A percentile compares a stretch with the other conserved stretches of the same genome.
Conservation (phyloP, 2,113 vertebrate genomes). For the Fulmarus glacialis region DNA sequence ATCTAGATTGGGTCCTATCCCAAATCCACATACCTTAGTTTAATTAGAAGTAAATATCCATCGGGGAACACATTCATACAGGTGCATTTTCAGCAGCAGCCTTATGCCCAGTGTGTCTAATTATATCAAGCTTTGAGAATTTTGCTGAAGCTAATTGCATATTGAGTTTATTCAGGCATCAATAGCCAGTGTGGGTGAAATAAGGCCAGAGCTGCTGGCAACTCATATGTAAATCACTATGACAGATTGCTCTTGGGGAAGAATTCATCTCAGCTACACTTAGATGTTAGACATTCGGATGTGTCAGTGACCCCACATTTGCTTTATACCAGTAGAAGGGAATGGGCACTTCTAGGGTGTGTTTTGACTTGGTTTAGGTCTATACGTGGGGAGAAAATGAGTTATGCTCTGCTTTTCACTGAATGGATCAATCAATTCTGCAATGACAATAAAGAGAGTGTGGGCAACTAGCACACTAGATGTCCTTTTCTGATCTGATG, state of each 20-base stretch:
- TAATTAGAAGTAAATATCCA: background rate
- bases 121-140: background rate
- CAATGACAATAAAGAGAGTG: background rate
- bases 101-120: background rate
- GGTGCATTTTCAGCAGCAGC: background rate
- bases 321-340: background rate
- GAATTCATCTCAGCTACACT: background rate
- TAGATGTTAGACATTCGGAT: background rate
- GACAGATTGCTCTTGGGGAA: background rate
- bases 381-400: background rate
- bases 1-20: background rate
- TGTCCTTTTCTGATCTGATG: background rate
- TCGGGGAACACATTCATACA: background rate
- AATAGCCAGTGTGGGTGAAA: background rate
- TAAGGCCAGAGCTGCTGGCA: background rate
- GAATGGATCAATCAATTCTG: background rate
- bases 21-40: background rate
- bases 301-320: background rate
- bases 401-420: background rate
- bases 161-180: background rate
- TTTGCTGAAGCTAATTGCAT: background rate
- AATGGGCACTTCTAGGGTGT: background rate
- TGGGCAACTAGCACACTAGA: background rate
- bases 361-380: background rate
- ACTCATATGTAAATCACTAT: background rate